Percentiles rank a stretch among this genome's conserved stretches.
phyloP scores from a whole-genome alignment of 2,888 invertebrate species.

The Troglohyphantes excavatus region DNA sequence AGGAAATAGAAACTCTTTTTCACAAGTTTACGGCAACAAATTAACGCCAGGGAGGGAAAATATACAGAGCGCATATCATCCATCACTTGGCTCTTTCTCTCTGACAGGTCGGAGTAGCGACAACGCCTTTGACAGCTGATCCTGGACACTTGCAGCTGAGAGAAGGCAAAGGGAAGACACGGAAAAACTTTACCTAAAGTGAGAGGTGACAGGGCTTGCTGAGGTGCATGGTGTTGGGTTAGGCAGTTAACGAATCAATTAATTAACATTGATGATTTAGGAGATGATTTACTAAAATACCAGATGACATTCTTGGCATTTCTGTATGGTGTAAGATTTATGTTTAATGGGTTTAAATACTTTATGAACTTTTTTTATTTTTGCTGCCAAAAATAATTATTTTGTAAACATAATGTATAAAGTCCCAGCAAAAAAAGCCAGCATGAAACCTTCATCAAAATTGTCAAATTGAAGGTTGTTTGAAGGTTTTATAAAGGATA shows the following conservation, averaged over 20 bases:
- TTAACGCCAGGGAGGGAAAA: slow-evolving; percentile 60
- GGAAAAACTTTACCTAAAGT: background rate
- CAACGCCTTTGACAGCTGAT: slow-evolving; percentile 63
- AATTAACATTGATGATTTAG: background rate
- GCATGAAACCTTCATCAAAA: too few relatives aligned
- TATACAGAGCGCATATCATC: slow-evolving; percentile 55
- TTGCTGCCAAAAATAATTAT: too few relatives aligned
- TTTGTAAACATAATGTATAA: too few relatives aligned
- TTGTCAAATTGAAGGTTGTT: too few relatives aligned
- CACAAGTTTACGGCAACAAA: slow-evolving; percentile 47
- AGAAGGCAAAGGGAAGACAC: background rate
- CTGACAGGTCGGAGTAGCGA: slow-evolving; percentile 64
- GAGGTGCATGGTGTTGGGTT: background rate
- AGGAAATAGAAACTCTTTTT: slow-evolving; percentile 29
- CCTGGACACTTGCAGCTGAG: background rate
- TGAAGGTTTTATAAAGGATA: too few relatives aligned
- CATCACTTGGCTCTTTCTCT: slow-evolving; percentile 65
- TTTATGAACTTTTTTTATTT: too few relatives aligned
- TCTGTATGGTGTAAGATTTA: too few relatives aligned
- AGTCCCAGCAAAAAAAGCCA: too few relatives aligned
- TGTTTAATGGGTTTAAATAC: too few relatives aligned
- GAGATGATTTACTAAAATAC: background rate
- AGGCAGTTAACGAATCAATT: background rate
- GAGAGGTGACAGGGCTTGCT: background rate
- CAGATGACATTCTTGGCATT: too few relatives aligned